Base-by-base conservation (phyloP, 2,888 invertebrate genomes). In the Gymnocheta viridis region DNA sequence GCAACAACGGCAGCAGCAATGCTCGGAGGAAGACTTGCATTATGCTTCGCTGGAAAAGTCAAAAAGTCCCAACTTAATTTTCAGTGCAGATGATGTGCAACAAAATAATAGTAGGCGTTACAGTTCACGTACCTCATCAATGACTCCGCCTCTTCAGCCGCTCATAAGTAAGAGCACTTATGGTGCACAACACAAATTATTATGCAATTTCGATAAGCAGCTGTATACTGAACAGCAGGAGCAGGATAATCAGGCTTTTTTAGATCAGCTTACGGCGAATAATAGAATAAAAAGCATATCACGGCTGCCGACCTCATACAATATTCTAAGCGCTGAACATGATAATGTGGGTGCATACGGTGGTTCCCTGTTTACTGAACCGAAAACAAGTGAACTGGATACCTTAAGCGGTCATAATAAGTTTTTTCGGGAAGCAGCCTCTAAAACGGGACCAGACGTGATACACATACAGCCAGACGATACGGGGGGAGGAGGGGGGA, bases 401-500 rank as follows among this genome's bases (percentile, higher is more conserved):
- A 72, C 86, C n/a, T 66, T 86, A 12, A 64, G 66, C 12, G 86
- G 85, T 3, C 78, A 86, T 14, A 87, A 86, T 17, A 84, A 89
- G 91, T 89, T 91, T 93, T 89, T 91, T 92, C 89, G 88, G 62
- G 87, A 88, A 86, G 78, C 88, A 47, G 90, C 89, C 89, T 89
- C 87, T 88, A 90, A 90, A 79, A 87, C 85, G 1, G 88, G 88
- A 0, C 88, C 88, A 47, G 90, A 72, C 10, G 41, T 89, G 12
- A 86, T 87, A 60, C 86, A 90, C 66, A 87, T 87, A n/a, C 86
- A 88, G 1, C 89, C 90, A 22, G 89, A 90, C 66, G 91, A 91
- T 70, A 88, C 90, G 3, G 91, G 90, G 0, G 91, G 89, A 29
- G 91, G 90, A 0, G 91, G 89, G 22, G 73, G 67, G n/a, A 47